Evolutionary conservation across 2,797 vertebrate species (phyloP), one percentile per base, ranked within the genome.

Genomic region (Chelidonichthys spinosus): DNA sequence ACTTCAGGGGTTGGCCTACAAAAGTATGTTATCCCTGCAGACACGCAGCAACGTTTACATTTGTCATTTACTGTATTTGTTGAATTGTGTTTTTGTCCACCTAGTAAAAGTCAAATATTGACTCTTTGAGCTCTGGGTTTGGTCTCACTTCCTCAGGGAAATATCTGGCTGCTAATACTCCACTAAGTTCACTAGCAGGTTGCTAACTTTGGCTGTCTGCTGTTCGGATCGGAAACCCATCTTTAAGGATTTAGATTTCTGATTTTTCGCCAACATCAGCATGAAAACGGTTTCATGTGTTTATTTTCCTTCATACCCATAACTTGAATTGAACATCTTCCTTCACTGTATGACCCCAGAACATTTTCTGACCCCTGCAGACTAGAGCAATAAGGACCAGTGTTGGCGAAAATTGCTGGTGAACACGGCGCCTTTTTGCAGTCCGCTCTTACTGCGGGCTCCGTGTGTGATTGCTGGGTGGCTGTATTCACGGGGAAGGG

Each of bases 401-500:
- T 63, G 74, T 76, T 64, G 17, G 63, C 36, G 25, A 8, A 50
- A 71, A 47, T n/a, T 64, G 52, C 73, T 56, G 55, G 72, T 69
- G 77, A 59, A 54, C 44, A 63, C 32, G 54, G 32, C 13, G 52
- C 79, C 81, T 88, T 73, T 78, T 49, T 72, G 78, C 79, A 58
- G 74, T 40, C 33, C 5, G 39, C 68, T 83, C 60, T 64, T 53
- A 60, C 84, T 79, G 72, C 77, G 43, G 81, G 67, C 69, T 86
- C 67, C 17, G n/a, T 62, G 78, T 74, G 71, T 87, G 77, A 82
- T 63, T 87, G 78, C 81, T 69, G 79, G 69, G 75, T 7, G 76
- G 78, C 68, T 47, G 33, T 39, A 76, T 78, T 87, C 66, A 76
- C 77, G 65, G 69, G 84, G 82, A 90, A 82, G 76, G 77, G 82